Conservation (phyloP, 2,888 invertebrate genomes). For the Aromia moschata region DNA sequence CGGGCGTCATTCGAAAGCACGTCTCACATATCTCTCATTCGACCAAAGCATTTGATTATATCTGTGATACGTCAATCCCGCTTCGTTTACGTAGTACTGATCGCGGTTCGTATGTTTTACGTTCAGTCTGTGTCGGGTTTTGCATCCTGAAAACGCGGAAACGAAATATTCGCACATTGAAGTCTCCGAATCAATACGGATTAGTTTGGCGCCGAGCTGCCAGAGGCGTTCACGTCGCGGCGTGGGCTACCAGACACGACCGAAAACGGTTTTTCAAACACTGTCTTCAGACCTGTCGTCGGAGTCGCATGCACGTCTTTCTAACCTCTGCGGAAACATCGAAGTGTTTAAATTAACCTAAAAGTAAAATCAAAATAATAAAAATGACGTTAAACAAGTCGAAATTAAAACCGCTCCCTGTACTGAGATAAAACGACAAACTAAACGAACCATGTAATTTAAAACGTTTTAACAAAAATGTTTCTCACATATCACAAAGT, state of each 20-base stretch:
- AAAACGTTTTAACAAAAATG: conserved; percentile 35
- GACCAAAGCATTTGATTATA: too few relatives aligned
- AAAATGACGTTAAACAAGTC: conserved; percentile 36
- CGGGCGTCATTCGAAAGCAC: too few relatives aligned
- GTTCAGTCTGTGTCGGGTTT: too few relatives aligned
- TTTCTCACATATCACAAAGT: conserved; percentile 43
- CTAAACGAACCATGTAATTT: conserved; percentile 38
- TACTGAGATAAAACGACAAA: conserved; percentile 28
- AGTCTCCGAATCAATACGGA: conserved; percentile 28
- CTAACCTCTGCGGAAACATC: too few relatives aligned
- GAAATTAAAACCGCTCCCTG: conserved; percentile 32
- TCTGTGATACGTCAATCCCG: too few relatives aligned
- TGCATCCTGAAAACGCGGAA: too few relatives aligned
- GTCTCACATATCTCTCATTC: too few relatives aligned
- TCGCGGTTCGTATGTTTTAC: too few relatives aligned
- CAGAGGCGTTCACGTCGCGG: conserved; percentile 36
- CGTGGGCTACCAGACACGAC: conserved; percentile 6
- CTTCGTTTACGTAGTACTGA: too few relatives aligned
- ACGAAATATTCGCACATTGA: too few relatives aligned
- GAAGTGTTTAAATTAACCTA: conserved; percentile 36
- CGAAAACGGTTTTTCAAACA: conserved; percentile 23
- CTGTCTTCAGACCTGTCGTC: too few relatives aligned
- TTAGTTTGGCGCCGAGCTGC: conserved; percentile 29
- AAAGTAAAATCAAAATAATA: conserved; percentile 34
- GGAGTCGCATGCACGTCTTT: too few relatives aligned